These are phyloP conservation scores for Sanderia malayensis DNA, from an alignment of 30 jellyfish, hydroid and myxozoan genomes.

Conservation along the genomic window DNA sequence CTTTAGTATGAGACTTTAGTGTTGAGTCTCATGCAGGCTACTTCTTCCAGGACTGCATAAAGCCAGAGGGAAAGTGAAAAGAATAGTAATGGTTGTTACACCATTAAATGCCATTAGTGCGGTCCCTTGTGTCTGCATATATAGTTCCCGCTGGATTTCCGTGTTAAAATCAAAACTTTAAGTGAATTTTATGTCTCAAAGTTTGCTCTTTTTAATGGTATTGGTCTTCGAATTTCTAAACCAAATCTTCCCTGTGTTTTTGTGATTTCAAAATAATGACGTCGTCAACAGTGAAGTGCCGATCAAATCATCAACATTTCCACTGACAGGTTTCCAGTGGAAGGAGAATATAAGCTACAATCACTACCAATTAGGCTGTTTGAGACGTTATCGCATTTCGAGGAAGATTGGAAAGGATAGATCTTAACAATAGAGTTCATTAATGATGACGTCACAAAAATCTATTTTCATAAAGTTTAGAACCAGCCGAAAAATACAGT, in stretches of 20 bases:
- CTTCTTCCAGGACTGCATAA: too few relatives aligned
- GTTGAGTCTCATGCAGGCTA: too few relatives aligned
- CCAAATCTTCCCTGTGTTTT: not conserved
- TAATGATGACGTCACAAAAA: too few relatives aligned
- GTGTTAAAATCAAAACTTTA: conserved; percentile 18
- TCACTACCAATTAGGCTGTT: not conserved
- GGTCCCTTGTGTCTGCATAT: conserved; percentile 17
- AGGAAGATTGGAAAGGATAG: not conserved
- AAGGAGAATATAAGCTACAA: not conserved
- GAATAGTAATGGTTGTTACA: too few relatives aligned
- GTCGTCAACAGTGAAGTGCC: conserved; percentile 6
- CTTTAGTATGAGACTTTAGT: too few relatives aligned
- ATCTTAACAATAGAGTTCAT: too few relatives aligned
- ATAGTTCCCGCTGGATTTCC: conserved; percentile 21
- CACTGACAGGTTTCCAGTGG: not conserved
- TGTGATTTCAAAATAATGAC: conserved; percentile 6
- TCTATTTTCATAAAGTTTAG: too few relatives aligned
- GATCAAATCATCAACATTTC: conserved; percentile 7
- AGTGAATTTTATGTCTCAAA: not conserved
- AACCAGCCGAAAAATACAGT: too few relatives aligned
- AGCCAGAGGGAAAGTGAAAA: too few relatives aligned
- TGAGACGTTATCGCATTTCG: not conserved
- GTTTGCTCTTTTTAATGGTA: conserved; percentile 5
- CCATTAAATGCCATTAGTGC: too few relatives aligned
- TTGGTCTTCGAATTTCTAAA: conserved; percentile 10